Base-by-base conservation (phyloP, 2,888 invertebrate species). In the Orthosia gothica region DNA sequence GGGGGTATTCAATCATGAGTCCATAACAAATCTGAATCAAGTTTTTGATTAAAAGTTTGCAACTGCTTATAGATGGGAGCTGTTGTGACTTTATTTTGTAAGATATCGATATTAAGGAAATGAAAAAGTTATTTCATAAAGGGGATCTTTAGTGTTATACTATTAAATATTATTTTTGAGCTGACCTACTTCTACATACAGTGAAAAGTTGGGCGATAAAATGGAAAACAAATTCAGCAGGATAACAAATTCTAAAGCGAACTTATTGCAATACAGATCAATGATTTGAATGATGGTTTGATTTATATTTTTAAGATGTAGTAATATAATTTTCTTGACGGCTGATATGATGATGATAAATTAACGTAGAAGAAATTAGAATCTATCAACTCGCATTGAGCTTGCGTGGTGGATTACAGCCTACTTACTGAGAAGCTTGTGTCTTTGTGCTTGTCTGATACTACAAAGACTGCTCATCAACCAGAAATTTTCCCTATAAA, bases 1-100 rank as follows among this genome's bases (percentile, higher is more conserved):
- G 61, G 32, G 70, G 50, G 65, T n/a, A 61, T 70, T 85, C 66
- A 66, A 55, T 82, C 58, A 66, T 54, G 54, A 74, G 74, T 74
- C 52, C 26, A n/a, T n/a, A 45, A 52, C 40, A 64, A 64, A 79
- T 54, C 49, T 20, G 15, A 58, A 73, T 63, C 23, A 79, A 79
- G 40, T 47, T 66, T 67, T 74, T 54, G 66, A 74, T 79, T 74
- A 66, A 52, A 74, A 55, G 15, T 57, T 62, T 3, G 45, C 18
- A 74, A 57, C 62, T 63, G 49, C 23, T 59, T 72, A 16, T 15
- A 40, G 52, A 64, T 45, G 62, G 20, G 15, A 52, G 59, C 16
- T 50, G 20, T 55, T 62, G 18, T n/a, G 40, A 45, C 61, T 50
- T 55, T 23, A 55, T 50, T 50, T 55, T 45, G 7, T 16, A 58